These are phyloP conservation scores for Apogon hyalosoma DNA, from an alignment of 2,797 vertebrate genomes.

Conservation along the genomic window DNA sequence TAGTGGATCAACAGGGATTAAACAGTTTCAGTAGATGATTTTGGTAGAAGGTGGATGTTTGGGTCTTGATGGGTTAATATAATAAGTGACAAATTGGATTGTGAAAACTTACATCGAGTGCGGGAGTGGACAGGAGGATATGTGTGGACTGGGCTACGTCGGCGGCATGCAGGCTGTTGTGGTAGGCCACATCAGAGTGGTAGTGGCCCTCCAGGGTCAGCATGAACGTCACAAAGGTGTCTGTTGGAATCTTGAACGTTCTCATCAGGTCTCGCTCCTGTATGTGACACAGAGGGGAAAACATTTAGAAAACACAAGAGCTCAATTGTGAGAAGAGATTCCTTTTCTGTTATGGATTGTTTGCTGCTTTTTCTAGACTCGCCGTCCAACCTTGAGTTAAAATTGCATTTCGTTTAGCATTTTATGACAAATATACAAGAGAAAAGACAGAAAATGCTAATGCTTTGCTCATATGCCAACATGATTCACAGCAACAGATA, in stretches of 20 bases:
- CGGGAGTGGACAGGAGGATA: constrained; percentile 95
- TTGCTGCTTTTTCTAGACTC: neutral
- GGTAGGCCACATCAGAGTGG: constrained; percentile 94
- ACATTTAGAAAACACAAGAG: constrained; percentile 11
- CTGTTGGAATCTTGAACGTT: constrained; percentile 95
- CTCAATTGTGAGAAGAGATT: neutral
- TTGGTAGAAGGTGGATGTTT: no score
- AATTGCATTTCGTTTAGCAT: neutral
- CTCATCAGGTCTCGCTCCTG: constrained; percentile 97
- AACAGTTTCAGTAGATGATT: no score
- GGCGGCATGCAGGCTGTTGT: constrained; percentile 97
- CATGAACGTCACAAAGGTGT: constrained; percentile 97
- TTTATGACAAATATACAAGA: constrained; percentile 9
- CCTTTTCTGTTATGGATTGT: neutral
- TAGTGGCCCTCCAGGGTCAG: constrained; percentile 98
- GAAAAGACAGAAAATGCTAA: constrained; percentile 12
- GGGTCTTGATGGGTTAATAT: neutral
- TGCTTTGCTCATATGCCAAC: constrained; percentile 14
- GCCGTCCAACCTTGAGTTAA: neutral
- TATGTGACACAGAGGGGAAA: constrained; percentile 10
- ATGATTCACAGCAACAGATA: constrained; percentile 45
- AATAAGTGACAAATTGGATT: neutral
- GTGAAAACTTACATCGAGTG: constrained; percentile 89
- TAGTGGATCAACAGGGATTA: no score
- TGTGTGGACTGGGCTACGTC: constrained; percentile 98